A percentile compares a stretch with the other conserved stretches of the same genome.
Conservation (phyloP, 2,797 vertebrate genomes). For the Petrocephalus sullivani region DNA sequence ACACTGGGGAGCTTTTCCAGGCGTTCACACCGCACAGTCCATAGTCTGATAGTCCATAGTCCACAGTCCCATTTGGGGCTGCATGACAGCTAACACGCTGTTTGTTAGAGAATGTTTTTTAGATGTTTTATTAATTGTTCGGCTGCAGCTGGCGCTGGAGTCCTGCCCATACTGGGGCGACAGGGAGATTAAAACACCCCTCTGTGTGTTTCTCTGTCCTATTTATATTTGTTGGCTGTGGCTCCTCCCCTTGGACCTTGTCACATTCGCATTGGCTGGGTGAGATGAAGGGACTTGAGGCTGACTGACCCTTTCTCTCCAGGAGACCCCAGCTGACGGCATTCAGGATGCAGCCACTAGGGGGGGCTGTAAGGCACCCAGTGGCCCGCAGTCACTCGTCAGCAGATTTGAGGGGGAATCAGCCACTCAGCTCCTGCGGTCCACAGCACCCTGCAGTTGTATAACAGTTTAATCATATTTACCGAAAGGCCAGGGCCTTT, state of each 20-base stretch:
- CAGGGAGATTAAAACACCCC: neutral
- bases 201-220: neutral
- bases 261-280: neutral
- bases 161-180: neutral
- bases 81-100: neutral
- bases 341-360: neutral
- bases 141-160: neutral
- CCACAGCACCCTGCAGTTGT: neutral
- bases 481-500: neutral
- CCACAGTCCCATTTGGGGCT: neutral
- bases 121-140: constrained; percentile 4
- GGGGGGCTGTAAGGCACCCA: neutral
- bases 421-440: neutral
- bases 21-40: neutral
- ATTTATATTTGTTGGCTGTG: neutral
- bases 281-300: neutral
- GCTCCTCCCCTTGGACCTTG: neutral
- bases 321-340: neutral
- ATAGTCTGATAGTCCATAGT: no score
- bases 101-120: neutral
- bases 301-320: neutral
- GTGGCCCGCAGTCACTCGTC: neutral
- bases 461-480: neutral
- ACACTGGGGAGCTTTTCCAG: neutral
- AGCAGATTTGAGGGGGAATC: neutral